These are phyloP conservation scores for Machaerirhynchus nigripectus DNA, from an alignment of 2,113 vertebrate genomes.

Conservation along the genomic window DNA sequence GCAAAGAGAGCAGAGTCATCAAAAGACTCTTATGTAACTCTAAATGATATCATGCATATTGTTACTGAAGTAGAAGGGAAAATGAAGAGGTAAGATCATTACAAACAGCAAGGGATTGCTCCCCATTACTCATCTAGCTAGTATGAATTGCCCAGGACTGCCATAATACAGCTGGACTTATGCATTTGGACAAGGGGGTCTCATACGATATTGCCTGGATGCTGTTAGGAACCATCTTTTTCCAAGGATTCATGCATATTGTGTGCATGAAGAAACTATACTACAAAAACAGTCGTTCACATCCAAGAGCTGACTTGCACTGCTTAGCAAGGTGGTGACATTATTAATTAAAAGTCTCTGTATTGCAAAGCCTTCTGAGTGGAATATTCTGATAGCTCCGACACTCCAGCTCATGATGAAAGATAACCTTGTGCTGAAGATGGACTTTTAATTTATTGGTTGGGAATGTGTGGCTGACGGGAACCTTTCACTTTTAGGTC, in stretches of 20 bases:
- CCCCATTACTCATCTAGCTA: neutral
- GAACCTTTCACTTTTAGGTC: conserved; percentile 54
- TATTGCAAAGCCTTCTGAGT: neutral
- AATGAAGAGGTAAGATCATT: neutral
- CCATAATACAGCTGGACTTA: neutral
- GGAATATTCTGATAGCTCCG: neutral
- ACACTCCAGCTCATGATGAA: neutral
- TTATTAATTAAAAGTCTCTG: neutral
- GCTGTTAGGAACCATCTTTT: neutral
- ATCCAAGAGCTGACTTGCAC: neutral
- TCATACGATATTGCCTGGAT: neutral
- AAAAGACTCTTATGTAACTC: neutral
- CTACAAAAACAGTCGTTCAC: neutral
- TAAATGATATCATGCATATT: neutral
- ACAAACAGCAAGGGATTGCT: neutral
- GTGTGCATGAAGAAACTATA: neutral
- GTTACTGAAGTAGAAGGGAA: neutral
- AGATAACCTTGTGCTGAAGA: conserved; percentile 25
- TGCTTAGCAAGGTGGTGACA: neutral
- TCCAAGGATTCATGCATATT: neutral
- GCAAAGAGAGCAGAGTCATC: neutral
- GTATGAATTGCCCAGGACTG: neutral
- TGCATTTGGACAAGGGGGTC: neutral
- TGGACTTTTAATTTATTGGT: conserved; percentile 1
- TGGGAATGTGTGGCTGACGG: neutral